phyloP scores from a whole-genome alignment of 2,888 invertebrate genomes.

The Cephonodes hylas region DNA sequence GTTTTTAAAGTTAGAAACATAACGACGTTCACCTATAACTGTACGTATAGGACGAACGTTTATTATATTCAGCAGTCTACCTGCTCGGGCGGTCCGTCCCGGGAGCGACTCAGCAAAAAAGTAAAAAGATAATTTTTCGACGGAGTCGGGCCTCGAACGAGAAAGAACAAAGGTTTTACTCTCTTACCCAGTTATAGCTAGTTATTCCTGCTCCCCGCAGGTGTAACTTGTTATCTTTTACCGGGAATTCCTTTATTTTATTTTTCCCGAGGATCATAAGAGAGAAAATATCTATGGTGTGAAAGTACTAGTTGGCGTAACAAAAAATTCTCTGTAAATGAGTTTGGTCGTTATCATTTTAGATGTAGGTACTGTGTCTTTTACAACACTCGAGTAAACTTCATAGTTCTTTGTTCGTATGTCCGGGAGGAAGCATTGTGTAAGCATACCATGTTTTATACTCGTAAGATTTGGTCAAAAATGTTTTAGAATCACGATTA shows the following conservation, averaged over 20 bases:
- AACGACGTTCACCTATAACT: conserved; percentile 31
- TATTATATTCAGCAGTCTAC: conserved; percentile 69
- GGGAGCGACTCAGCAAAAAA: conserved; percentile 70
- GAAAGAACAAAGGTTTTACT: conserved; percentile 74
- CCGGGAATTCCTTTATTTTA: conserved; percentile 60
- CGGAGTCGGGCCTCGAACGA: conserved; percentile 60
- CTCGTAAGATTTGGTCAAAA: neutral
- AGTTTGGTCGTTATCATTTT: conserved; percentile 4
- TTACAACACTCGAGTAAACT: neutral
- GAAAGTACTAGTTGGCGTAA: conserved; percentile 34
- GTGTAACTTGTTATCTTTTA: conserved; percentile 74
- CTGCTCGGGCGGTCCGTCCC: conserved; percentile 62
- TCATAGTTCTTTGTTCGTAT: neutral
- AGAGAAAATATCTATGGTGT: conserved; percentile 49
- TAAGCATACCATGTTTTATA: neutral
- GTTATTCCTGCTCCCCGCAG: conserved; percentile 68
- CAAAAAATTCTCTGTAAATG: neutral
- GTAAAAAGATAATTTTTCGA: conserved; percentile 75
- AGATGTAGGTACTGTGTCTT: neutral
- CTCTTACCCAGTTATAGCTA: conserved; percentile 72
- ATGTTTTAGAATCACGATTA: neutral
- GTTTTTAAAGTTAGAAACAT: conserved; percentile 16
- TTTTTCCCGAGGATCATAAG: conserved; percentile 43
- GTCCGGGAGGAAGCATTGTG: neutral
- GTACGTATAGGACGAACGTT: conserved; percentile 45